Evolutionary conservation across 2,888 invertebrate species (phyloP).

Genomic region (Microctonus aethiopoides): DNA sequence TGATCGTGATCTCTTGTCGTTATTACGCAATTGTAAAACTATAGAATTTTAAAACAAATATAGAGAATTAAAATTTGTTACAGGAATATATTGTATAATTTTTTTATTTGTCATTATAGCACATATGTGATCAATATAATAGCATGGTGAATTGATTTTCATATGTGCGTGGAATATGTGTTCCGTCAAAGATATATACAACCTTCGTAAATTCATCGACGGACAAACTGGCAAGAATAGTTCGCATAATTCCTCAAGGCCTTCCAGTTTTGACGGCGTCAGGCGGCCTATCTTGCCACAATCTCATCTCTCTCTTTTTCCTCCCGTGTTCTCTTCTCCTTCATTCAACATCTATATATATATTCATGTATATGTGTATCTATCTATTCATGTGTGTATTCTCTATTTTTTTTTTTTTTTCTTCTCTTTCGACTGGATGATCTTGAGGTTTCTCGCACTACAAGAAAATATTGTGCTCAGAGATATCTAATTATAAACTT

Average conservation of each 20-base stretch:
- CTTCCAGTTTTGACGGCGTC: conserved; percentile 66
- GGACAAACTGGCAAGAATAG: conserved; percentile 63
- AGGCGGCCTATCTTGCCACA: conserved; percentile 63
- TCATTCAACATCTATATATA: not conserved
- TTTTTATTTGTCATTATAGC: not conserved
- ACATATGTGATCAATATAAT: not conserved
- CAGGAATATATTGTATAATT: not conserved
- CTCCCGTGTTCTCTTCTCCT: conserved; percentile 2
- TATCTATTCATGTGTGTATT: too few relatives aligned
- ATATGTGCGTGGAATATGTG: not conserved
- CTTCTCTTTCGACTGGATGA: not conserved
- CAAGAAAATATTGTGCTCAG: not conserved
- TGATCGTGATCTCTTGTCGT: not conserved
- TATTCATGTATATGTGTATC: not conserved
- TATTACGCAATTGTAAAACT: conserved; percentile 13
- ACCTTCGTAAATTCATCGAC: conserved; percentile 57
- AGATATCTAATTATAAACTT: not conserved
- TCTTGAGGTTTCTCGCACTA: not conserved
- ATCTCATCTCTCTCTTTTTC: conserved; percentile 59
- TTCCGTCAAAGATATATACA: conserved; percentile 17
- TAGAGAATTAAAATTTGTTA: not conserved
- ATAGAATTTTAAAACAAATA: not conserved
- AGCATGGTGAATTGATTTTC: conserved; percentile 5
- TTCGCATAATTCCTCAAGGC: conserved; percentile 67
- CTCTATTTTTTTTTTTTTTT: not conserved